These are phyloP conservation scores for Orthonyx spaldingii DNA, from an alignment of 2,113 vertebrate genomes.

Conservation along the genomic window DNA sequence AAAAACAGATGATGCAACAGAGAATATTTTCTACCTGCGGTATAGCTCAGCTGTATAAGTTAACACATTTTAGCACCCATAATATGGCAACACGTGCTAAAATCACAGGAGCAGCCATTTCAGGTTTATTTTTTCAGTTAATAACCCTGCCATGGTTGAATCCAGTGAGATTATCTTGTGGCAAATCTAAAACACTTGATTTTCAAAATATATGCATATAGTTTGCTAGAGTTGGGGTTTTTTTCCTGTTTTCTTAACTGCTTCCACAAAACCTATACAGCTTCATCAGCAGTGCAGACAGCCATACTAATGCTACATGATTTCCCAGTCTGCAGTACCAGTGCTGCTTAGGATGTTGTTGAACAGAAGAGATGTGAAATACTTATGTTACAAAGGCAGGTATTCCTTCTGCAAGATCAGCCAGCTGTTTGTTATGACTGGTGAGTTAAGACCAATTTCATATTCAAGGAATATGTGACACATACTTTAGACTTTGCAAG, in stretches of 20 bases:
- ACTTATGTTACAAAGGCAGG: neutral
- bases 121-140: neutral
- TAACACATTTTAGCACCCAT: neutral
- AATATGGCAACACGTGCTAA: neutral
- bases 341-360: neutral
- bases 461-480: neutral
- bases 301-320: neutral
- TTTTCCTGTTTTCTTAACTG: neutral
- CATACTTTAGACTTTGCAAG: neutral
- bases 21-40: neutral
- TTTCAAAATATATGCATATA: neutral
- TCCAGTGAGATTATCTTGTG: neutral
- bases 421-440: neutral
- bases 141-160: neutral
- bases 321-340: neutral
- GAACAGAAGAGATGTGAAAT: neutral
- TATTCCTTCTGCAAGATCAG: neutral
- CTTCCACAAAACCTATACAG: neutral
- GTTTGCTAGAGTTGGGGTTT: accelerated
- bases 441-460: neutral
- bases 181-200: neutral
- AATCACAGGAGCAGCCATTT: neutral
- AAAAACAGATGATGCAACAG: neutral
- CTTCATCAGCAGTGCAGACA: neutral
- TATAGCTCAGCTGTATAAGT: neutral